Evolutionary conservation across 2,888 invertebrate species (phyloP).

Genomic region (Cynaeus angustus): DNA sequence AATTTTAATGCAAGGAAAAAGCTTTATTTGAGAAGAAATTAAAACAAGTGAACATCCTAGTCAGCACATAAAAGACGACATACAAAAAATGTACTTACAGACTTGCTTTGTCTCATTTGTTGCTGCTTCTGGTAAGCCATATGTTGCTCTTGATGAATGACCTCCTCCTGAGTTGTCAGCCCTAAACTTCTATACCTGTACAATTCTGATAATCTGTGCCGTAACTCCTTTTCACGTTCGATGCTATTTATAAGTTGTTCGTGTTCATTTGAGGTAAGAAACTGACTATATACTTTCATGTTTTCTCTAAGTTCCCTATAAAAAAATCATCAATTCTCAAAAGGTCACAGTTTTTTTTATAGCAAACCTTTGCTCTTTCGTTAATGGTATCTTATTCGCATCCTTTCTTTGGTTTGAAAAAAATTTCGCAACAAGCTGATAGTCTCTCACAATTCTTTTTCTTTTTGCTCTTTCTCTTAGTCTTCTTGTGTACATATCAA

Average conservation of each 20-base stretch:
- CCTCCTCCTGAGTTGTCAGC: constrained; percentile 87
- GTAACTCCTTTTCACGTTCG: constrained; percentile 89
- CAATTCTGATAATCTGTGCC: constrained; percentile 87
- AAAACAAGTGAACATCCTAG: too few species aligned
- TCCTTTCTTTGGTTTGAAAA: constrained; percentile 77
- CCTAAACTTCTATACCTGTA: constrained; percentile 90
- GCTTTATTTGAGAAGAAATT: too few species aligned
- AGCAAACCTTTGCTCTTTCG: constrained; percentile 84
- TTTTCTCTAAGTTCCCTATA: constrained; percentile 86
- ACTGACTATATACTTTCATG: constrained; percentile 90
- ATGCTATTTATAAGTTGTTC: constrained; percentile 85
- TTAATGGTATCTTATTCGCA: constrained; percentile 72
- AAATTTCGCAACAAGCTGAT: constrained; percentile 90
- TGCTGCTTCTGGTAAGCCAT: constrained; percentile 78
- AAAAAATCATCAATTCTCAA: not conserved
- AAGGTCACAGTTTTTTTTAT: too few species aligned
- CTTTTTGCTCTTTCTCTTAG: constrained; percentile 89
- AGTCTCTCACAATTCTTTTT: constrained; percentile 93
- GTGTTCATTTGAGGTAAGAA: constrained; percentile 90
- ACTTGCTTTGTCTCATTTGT: constrained; percentile 79
- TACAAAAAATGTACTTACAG: constrained; percentile 71
- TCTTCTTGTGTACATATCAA: constrained; percentile 91
- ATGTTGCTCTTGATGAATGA: constrained; percentile 90
- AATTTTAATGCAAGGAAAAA: too few species aligned
- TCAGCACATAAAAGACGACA: not conserved